A percentile compares a stretch with the other conserved stretches of the same genome.
phyloP scores from a whole-genome alignment of 2,797 vertebrate species.

The Sibirionetta formosa region DNA sequence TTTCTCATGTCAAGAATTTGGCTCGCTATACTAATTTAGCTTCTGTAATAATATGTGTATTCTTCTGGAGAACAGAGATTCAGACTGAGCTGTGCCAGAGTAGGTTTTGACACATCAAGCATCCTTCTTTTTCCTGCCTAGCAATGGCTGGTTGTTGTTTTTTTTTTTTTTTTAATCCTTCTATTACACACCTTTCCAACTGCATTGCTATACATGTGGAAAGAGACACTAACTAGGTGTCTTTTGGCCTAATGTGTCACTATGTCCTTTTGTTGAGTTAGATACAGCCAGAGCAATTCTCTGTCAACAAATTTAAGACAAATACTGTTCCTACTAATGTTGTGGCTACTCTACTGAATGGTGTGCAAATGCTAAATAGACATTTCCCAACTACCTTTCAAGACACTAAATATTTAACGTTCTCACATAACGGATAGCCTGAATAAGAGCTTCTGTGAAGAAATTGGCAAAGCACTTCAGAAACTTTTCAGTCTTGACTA shows the following conservation, averaged over 20 bases:
- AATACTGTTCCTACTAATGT: neutral
- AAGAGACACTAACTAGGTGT: neutral
- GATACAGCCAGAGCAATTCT: neutral
- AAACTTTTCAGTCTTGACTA: slow-evolving; percentile 74
- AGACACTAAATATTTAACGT: neutral
- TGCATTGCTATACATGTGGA: fast-evolving
- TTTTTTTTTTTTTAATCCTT: neutral
- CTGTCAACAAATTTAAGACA: neutral
- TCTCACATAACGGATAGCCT: slow-evolving; percentile 43
- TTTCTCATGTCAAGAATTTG: neutral
- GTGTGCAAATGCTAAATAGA: neutral
- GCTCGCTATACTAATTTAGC: neutral
- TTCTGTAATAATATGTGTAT: neutral
- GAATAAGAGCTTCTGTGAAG: slow-evolving; percentile 52
- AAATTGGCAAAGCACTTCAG: slow-evolving; percentile 66
- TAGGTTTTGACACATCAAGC: neutral
- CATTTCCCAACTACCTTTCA: neutral
- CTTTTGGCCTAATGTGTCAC: neutral
- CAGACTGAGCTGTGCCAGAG: neutral
- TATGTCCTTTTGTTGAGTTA: neutral
- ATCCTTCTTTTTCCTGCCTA: neutral
- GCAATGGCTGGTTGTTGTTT: neutral
- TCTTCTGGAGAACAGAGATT: neutral
- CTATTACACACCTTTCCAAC: neutral
- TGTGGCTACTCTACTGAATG: neutral